phyloP scores from a whole-genome alignment of 2,113 vertebrate species.

The Pollimyrus isidori region DNA sequence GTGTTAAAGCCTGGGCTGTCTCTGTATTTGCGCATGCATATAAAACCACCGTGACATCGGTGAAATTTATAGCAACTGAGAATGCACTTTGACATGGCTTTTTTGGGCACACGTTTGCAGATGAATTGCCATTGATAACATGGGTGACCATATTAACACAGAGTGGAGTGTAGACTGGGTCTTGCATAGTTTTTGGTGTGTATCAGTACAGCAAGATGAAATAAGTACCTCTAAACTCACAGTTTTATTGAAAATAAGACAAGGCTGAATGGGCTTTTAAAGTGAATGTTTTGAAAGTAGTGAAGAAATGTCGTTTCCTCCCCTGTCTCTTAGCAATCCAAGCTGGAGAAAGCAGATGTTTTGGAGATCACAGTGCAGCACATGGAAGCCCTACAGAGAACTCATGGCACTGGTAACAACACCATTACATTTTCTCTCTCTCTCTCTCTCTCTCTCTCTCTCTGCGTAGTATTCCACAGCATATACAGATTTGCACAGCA shows the following conservation, averaged over 20 bases:
- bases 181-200: neutral
- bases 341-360: slow-evolving; percentile 50
- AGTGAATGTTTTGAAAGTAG: neutral
- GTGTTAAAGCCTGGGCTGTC: neutral
- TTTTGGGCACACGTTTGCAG: neutral
- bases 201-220: neutral
- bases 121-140: neutral
- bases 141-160: neutral
- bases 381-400: slow-evolving; percentile 44
- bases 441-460: too few relatives aligned
- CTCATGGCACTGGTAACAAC: slow-evolving; percentile 22
- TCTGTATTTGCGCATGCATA: neutral
- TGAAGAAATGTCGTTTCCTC: neutral
- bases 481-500: neutral
- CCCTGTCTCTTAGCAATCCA: slow-evolving; percentile 39
- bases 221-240: neutral
- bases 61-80: neutral
- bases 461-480: too few relatives aligned
- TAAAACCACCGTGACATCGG: neutral
- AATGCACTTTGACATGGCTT: neutral
- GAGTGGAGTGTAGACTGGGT: neutral
- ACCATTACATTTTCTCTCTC: neutral
- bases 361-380: slow-evolving; percentile 50
- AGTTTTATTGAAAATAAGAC: neutral
- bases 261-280: neutral